phyloP scores from a whole-genome alignment of 2,113 vertebrate species.

The Vulpes vulpes region DNA sequence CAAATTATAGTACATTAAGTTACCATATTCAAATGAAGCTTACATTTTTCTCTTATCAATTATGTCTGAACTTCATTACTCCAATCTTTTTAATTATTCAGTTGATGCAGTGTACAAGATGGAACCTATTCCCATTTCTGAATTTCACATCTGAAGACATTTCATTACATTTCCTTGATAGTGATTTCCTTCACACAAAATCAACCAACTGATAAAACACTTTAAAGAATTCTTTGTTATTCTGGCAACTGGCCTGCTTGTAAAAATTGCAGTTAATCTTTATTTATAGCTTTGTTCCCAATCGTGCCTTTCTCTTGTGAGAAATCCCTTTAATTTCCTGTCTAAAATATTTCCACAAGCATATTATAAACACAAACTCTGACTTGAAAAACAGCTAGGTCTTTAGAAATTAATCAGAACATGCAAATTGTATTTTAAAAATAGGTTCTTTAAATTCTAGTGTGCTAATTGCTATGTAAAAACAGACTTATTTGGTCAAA shows the following conservation, averaged over 20 bases:
- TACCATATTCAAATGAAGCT: conserved; percentile 10
- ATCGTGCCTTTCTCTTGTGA: conserved; percentile 17
- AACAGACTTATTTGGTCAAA: neutral
- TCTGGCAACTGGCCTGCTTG: neutral
- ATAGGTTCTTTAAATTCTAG: neutral
- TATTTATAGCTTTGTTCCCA: conserved; percentile 35
- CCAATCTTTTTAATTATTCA: conserved; percentile 22
- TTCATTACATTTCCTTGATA: conserved; percentile 17
- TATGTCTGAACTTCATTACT: conserved; percentile 6
- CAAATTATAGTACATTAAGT: neutral
- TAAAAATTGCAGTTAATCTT: conserved; percentile 57
- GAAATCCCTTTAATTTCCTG: neutral
- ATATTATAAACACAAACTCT: neutral
- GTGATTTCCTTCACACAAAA: conserved; percentile 52
- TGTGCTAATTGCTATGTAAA: neutral
- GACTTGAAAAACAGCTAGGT: neutral
- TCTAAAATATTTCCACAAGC: conserved; percentile 20
- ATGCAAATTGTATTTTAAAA: neutral
- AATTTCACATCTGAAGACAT: conserved; percentile 66
- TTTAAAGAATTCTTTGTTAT: conserved; percentile 39
- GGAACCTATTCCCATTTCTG: conserved; percentile 11
- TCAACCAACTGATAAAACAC: conserved; percentile 51
- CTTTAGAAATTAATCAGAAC: conserved; percentile 34
- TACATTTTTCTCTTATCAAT: neutral
- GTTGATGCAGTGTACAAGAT: neutral